phyloP scores from a whole-genome alignment of 2,113 vertebrate species.

The Otolemur garnettii region DNA sequence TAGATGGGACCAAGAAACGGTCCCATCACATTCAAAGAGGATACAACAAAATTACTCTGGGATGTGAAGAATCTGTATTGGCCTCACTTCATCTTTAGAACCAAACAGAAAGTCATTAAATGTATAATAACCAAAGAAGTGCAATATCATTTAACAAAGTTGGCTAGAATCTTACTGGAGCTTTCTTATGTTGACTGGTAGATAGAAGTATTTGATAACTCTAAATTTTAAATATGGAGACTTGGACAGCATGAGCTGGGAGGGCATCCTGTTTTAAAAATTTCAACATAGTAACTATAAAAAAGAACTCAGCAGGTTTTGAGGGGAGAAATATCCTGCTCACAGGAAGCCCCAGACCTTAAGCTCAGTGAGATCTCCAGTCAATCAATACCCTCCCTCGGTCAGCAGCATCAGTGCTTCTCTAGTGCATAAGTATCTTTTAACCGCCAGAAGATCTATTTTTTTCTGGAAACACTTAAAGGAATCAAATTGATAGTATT shows the following conservation, averaged over 20 bases:
- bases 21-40: not conserved
- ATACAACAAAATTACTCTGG: not conserved
- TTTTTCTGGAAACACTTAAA: not conserved
- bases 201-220: not conserved
- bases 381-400: not conserved
- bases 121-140: not conserved
- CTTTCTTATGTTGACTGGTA: not conserved
- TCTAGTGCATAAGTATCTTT: not conserved
- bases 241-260: fast-evolving
- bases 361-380: not conserved
- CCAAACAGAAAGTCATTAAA: not conserved
- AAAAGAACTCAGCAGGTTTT: not conserved
- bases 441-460: not conserved
- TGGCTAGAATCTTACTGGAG: not conserved
- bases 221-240: not conserved
- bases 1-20: not conserved
- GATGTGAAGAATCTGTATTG: not conserved
- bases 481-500: not conserved
- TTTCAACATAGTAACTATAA: not conserved
- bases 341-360: not conserved
- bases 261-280: not conserved
- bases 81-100: not conserved
- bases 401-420: not conserved
- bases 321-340: not conserved
- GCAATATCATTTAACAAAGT: not conserved